Evolutionary conservation across 2,888 invertebrate species (phyloP), one percentile per base, ranked within the genome.

Genomic region (Microctonus brassicae): DNA sequence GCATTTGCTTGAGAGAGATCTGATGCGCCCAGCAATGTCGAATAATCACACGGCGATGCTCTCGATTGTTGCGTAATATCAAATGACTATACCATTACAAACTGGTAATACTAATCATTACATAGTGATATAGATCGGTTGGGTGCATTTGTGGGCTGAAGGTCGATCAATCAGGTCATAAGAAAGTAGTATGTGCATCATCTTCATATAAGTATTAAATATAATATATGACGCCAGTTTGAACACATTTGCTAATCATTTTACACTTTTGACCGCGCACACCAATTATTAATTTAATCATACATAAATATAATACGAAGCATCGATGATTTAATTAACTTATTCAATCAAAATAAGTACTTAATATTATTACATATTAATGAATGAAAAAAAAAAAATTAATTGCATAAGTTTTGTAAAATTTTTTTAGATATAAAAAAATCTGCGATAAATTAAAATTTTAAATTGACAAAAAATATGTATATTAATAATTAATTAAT

Each of bases 151-250:
- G 73, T 69, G 65, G 68, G 33, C 73, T 74, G 83, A 83, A 84
- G 83, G 83, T 83, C 84, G 80, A 55, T 72, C 81, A 82, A 83
- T 79, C 81, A 80, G 81, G 79, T 81, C 80, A 74, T 75, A 81
- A 79, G 81, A 83, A 82, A 83, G 83, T 79, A n/a, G 79, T 53
- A 55, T 26, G 47, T 42, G 53, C 42, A 53, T 26, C 10, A 57
- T 55, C 52, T 62, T 33, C 52, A 26, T 57, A 34, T 62, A n/a
- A n/a, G n/a, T n/a, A n/a, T n/a, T n/a, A 55, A 58, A 36, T 69
- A 17, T 22, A 29, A 6, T n/a, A n/a, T 13, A 17, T 29, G 36
- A 24, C 53, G 13, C 34, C 61, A 22, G 36, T 67, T 39, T 58
- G 47, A 29, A 29, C 39, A 47, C 17, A 33, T 58, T 29, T 33